A percentile compares a stretch with the other conserved stretches of the same genome.
phyloP scores from a whole-genome alignment of 2,888 invertebrate genomes.

The Dione juno region DNA sequence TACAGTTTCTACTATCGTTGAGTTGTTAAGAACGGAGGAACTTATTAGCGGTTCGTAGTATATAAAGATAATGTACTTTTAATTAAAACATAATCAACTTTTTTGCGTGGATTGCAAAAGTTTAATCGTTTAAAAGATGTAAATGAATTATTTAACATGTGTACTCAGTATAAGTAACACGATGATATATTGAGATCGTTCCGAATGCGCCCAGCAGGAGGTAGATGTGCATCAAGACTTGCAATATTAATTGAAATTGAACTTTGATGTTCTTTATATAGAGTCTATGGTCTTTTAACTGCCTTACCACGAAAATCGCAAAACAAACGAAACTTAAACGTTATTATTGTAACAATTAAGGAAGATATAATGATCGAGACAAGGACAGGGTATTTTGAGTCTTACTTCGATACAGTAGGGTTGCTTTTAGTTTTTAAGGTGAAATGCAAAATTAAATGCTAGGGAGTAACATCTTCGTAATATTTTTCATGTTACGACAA shows the following conservation, averaged over 20 bases:
- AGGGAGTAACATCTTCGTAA: conserved; percentile 69
- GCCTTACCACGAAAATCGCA: conserved; percentile 59
- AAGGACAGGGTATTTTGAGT: conserved; percentile 46
- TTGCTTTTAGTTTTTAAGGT: conserved; percentile 48
- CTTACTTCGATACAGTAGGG: conserved; percentile 47
- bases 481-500: conserved; percentile 75
- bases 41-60: neutral
- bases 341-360: conserved; percentile 75
- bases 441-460: conserved; percentile 60
- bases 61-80: neutral
- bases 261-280: conserved; percentile 50
- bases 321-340: conserved; percentile 77
- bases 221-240: conserved; percentile 70
- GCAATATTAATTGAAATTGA: conserved; percentile 53
- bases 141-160: conserved; percentile 43
- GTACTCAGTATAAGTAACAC: conserved; percentile 52
- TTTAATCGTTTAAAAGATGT: conserved; percentile 34
- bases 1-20: no score
- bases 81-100: neutral
- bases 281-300: conserved; percentile 49
- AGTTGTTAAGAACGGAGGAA: neutral
- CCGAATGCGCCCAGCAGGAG: conserved; percentile 71
- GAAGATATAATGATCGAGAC: conserved; percentile 65
- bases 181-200: conserved; percentile 81
- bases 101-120: conserved; percentile 14